Evolutionary conservation across 2,113 vertebrate genomes (phyloP), one percentile per base, ranked within the genome.

Genomic region (Lagenorhynchus albirostris): DNA sequence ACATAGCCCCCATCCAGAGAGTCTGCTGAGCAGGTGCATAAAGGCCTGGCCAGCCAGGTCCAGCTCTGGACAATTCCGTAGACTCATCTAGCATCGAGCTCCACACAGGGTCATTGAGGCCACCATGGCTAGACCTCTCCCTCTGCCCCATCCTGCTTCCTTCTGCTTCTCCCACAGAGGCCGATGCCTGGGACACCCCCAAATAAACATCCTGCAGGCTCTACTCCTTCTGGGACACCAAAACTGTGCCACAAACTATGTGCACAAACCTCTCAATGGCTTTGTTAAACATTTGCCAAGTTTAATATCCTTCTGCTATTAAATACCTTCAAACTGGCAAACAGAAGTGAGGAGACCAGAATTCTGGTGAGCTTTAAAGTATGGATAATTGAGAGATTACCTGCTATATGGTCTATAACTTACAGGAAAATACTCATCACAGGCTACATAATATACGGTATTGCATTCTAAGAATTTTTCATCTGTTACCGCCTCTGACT

Each of bases 21-120:
- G 3, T 15, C 4, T 26, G 29, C 58, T 14, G 15, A 4, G 2
- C 21, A 81, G 20, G 8, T 44, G 18, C 6, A 1, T 5, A 58
- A 80, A 74, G n/a, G 4, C 29, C 76, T 44, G 11, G 18, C 8
- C n/a, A 2, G 44, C 44, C 36, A 53, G 76, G 17, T 7, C 33
- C 38, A 82, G 70, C 12, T 93, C 44, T 6, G 23, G 60, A 47
- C 1, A 10, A 6, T 8, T 65, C 71, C 62, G 8, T 38, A 90
- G 38, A 41, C 38, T n/a, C 87, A 58, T 50, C 47, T 25, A 31
- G n/a, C 41, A 73, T 65, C 41, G 0, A 79, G 44, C 11, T 23
- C 33, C 25, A 5, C 2, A 4, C 50, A 25, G 25, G 15, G 11
- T 55, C 38, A 38, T 44, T 13, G 5, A 62, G 55, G 41, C 68